Base-by-base conservation (phyloP, 37 sponge, comb jelly and placozoan genomes). In the Spongilla lacustris region DNA sequence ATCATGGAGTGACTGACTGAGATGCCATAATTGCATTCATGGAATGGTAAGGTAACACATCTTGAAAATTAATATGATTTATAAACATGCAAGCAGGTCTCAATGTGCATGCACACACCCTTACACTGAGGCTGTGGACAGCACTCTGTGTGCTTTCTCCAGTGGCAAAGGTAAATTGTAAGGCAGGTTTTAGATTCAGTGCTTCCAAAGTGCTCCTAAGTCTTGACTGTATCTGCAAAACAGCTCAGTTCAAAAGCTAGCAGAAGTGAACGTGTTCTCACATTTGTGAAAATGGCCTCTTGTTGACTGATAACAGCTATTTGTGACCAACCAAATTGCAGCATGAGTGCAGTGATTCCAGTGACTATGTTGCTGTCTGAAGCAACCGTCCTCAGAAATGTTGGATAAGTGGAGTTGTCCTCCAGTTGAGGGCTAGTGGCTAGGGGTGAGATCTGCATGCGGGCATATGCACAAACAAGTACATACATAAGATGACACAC, bases 371-470 rank as follows among this genome's bases (percentile, higher is more conserved):
- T 72, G 1, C 25, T 73, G 66, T 94, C 94, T 34, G 92, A 94
- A 3, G 94, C 82, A 2, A 90, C 74, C 13, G 88, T 68, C 24
- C 94, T 48, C n/a, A 91, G 71, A 68, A 86, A 86, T 0, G 79
- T 82, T 10, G 74, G 68, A 32, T 50, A 91, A 0, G 30, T 68
- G 0, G 41, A 34, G 72, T 0, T 30, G 36, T 75, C 68, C 12
- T 84, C 80, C 13, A 91, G 81, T 19, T 77, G 74, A 12, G 92
- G 93, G 68, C 89, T 79, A 25, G 79, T 81, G 5, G 93, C 88
- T 0, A 85, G n/a, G 29, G 89, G 41, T 4, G 86, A 81, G 31
- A 88, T 82, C 89, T 88, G 79, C 38, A 68, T 27, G 4, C 46
- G 2, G 49, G n/a, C n/a, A n/a, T n/a, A n/a, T n/a, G n/a, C n/a